These are phyloP conservation scores for Pangasius djambal DNA, from an alignment of 2,797 vertebrate genomes.

Conservation along the genomic window DNA sequence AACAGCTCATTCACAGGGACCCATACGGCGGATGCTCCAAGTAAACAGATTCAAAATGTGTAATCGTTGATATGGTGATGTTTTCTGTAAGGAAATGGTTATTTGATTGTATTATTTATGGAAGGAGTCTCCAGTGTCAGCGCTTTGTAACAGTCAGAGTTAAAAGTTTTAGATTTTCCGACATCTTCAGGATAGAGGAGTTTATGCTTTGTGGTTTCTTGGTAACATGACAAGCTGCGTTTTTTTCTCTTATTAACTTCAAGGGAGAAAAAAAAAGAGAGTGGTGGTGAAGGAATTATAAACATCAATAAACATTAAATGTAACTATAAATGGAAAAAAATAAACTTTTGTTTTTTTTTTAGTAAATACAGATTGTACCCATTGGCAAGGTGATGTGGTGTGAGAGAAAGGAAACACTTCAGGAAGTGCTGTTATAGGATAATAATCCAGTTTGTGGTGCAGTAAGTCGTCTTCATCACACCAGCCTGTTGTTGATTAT, in stretches of 20 bases:
- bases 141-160: neutral
- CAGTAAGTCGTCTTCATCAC: neutral
- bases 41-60: neutral
- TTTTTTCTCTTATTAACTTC: neutral
- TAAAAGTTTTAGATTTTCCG: neutral
- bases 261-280: neutral
- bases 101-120: neutral
- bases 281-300: neutral
- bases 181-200: neutral
- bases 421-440: neutral
- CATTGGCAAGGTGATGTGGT: neutral
- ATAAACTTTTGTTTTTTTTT: neutral
- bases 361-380: neutral
- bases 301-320: neutral
- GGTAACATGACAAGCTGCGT: neutral
- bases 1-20: neutral
- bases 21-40: accelerated
- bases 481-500: neutral
- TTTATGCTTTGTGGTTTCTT: neutral
- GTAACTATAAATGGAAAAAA: neutral
- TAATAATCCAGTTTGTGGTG: neutral
- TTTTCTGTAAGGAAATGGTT: neutral
- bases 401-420: neutral
- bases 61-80: neutral
- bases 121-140: neutral